Conservation (phyloP, 37 sponge, comb jelly and placozoan species). For the Aplysina aerophoba region DNA sequence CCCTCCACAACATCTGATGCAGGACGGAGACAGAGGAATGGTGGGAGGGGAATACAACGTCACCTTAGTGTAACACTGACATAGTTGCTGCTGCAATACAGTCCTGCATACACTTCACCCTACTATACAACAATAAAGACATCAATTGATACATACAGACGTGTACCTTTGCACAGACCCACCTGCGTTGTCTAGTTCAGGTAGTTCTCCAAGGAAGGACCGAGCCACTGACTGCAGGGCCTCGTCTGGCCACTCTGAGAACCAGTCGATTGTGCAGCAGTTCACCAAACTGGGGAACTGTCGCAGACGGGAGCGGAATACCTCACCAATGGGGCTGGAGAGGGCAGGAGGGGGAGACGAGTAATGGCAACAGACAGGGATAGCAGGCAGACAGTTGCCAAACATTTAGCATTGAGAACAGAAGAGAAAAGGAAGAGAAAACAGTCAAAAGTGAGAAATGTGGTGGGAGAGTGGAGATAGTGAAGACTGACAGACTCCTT, state of each 20-base stretch:
- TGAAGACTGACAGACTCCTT: no score
- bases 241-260: slow-evolving; percentile 98
- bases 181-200: slow-evolving; percentile 79
- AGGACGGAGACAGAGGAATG: background rate
- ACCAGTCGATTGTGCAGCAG: slow-evolving; percentile 99
- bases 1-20: slow-evolving; percentile 1
- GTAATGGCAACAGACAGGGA: background rate
- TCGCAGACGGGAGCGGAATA: slow-evolving; percentile 91
- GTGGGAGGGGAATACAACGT: background rate
- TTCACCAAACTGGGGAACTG: slow-evolving; percentile 95
- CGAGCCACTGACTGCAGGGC: slow-evolving; percentile 93
- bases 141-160: background rate
- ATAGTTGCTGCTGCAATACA: no score
- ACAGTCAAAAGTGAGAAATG: no score
- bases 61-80: background rate
- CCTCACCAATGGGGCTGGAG: slow-evolving; percentile 96
- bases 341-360: background rate
- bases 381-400: no score
- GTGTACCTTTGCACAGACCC: slow-evolving; percentile 38
- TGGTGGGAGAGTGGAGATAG: no score
- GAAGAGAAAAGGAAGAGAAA: no score
- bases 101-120: background rate
- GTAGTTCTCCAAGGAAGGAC: slow-evolving; percentile 81
- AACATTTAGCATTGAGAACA: no score
- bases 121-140: background rate